Conservation (phyloP, 2,888 invertebrate genomes). For the Meteorus colon region DNA sequence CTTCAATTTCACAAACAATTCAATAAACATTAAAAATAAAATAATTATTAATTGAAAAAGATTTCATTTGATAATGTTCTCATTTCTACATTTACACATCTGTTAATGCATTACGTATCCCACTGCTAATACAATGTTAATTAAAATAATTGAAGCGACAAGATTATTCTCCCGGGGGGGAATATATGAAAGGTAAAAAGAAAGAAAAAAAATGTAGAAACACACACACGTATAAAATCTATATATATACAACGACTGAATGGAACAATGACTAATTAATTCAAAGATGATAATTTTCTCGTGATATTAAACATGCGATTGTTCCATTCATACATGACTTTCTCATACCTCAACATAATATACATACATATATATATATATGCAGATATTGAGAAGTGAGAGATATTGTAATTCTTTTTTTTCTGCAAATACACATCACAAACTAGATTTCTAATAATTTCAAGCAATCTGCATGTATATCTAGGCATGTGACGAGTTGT, state of each 20-base stretch:
- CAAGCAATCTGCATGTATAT: neutral
- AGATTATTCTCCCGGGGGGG: neutral
- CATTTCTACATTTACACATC: neutral
- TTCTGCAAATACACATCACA: constrained; percentile 4
- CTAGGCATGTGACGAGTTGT: neutral
- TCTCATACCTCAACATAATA: constrained; percentile 25
- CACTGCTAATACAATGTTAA: neutral
- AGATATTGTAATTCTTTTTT: neutral
- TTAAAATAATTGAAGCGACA: constrained; percentile 14
- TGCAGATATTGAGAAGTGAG: neutral
- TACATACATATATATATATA: neutral
- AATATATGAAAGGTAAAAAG: neutral
- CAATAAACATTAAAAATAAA: neutral
- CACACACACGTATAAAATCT: neutral
- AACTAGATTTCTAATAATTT: constrained; percentile 38
- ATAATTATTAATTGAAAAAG: neutral
- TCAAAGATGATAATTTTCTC: constrained; percentile 8
- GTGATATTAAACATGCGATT: constrained; percentile 25
- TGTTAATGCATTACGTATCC: neutral
- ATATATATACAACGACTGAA: neutral
- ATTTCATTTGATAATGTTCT: neutral
- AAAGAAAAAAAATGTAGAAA: neutral
- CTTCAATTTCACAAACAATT: neutral
- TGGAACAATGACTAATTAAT: constrained; percentile 24
- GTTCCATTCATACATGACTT: constrained; percentile 23